Evolutionary conservation across 2,797 vertebrate genomes (phyloP), one percentile per base, ranked within the genome.

Genomic region (Uromys caudimaculatus): DNA sequence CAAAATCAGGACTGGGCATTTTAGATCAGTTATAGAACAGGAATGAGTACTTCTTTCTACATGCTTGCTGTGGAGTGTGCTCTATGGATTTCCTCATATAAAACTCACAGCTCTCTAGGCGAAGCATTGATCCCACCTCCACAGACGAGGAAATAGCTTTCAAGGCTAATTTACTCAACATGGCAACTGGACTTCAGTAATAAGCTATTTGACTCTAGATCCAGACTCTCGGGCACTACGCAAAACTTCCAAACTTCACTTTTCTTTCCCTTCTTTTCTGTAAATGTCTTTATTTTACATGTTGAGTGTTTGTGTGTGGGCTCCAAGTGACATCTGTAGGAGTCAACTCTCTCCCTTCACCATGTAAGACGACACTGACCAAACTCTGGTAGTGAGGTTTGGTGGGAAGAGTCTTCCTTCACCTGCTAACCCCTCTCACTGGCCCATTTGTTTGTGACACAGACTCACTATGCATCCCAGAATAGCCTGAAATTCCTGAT

Each of bases 131-230:
- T 67, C n/a, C 75, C 76, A 71, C 27, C 52, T 86, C 73, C 95
- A 92, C 56, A 93, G 91, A 89, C 29, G 67, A 64, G 67, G 52
- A 94, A 95, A 95, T 56, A 38, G 54, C 35, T 88, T 90, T 93
- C 92, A 78, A 91, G 38, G 41, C 83, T 91, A 75, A 95, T 76
- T 76, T 89, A 69, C 69, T 69, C 71, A 84, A 83, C 23, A 24
- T 73, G 29, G 79, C 29, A 84, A 35, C 2, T 92, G 58, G 52
- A 93, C 69, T 38, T 87, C 73, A 77, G 41, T n/a, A 75, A 77
- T 56, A 21, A 88, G n/a, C 23, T 78, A 54, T 71, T 41, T 56
- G 62, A 82, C 16, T 94, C 47, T 67, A 79, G 62, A 92, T 56
- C 35, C 50, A 86, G 78, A 32, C 50, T 91, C 90, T 93, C 11